Evolutionary conservation across 2,888 invertebrate genomes (phyloP).

Genomic region (Cataglyphis rosenhaueri): DNA sequence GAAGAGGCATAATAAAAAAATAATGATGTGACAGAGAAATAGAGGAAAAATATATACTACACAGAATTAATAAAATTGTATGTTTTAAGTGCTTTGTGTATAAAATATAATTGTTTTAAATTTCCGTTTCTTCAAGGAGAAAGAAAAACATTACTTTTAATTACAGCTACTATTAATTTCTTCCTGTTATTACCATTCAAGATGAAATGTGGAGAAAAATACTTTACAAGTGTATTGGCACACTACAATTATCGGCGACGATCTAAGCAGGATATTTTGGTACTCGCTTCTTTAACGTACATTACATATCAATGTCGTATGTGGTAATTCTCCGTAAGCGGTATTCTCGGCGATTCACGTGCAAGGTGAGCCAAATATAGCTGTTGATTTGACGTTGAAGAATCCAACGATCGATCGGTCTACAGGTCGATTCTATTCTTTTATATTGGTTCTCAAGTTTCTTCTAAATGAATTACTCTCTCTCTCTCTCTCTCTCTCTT

Average conservation of each 20-base stretch:
- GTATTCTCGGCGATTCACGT: slow-evolving; percentile 57
- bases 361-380: slow-evolving; percentile 68
- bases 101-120: not conserved
- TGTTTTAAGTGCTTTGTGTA: not conserved
- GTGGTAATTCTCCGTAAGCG: slow-evolving; percentile 28
- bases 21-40: not conserved
- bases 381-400: slow-evolving; percentile 40
- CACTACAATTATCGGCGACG: not conserved
- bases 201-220: not conserved
- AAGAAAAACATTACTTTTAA: not conserved
- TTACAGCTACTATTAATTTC: not conserved
- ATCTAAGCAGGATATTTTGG: slow-evolving; percentile 23
- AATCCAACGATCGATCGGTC: slow-evolving; percentile 56
- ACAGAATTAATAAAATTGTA: not conserved
- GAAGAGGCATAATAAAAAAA: not conserved
- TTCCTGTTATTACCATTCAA: not conserved
- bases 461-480: not conserved
- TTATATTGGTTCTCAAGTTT: not conserved
- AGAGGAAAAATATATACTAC: not conserved
- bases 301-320: slow-evolving; percentile 23
- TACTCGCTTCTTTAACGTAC: not conserved
- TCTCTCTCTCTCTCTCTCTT: not conserved
- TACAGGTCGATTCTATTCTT: slow-evolving; percentile 35
- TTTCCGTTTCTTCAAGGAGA: not conserved
- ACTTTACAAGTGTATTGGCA: not conserved